Base-by-base conservation (phyloP, 2,888 invertebrate species). In the Syrphus vitripennis region DNA sequence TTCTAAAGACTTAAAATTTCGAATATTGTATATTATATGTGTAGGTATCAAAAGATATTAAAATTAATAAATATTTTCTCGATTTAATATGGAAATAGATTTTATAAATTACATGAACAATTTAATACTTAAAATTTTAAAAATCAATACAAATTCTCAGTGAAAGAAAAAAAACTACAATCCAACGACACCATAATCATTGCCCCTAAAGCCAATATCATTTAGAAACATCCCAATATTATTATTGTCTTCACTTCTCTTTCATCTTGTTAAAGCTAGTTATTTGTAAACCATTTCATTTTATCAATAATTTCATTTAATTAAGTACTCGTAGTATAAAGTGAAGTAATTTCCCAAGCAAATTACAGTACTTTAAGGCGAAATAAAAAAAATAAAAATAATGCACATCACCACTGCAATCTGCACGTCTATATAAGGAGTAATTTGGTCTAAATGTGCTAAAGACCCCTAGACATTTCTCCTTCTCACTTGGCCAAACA, bases 321-420 rank as follows among this genome's bases (percentile, higher is more conserved):
- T 79, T 78, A 79, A n/a, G n/a, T n/a, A n/a, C n/a, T 63, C 74
- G n/a, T n/a, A n/a, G n/a, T n/a, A 34, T 26, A 74, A 57, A 57
- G 29, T 70, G 37, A 74, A 78, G 69, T 79, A 83, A 83, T 83
- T 79, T 63, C 63, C 14, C 1, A 6, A 59, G 42, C 71, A 77
- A 77, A 77, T 82, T 67, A 67, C 72, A 57, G 71, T 65, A 65
- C 31, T 74, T 74, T 50, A n/a, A n/a, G n/a, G 31, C 37, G 12
- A 19, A 12, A 67, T n/a, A 48, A 53, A 37, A 53, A 57, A 26
- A 34, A 57, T 16, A 5, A 7, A 29, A 65, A 55, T 78, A 71
- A 71, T 71, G 26, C 21, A 37, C 61, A 57, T 24, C 21, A 45
- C 10, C 57, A 26, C 31, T 14, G 12, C 61, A 24, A 48, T 31